A percentile compares a stretch with the other conserved stretches of the same genome.
Conservation (phyloP, 2,888 invertebrate genomes). For the Rhimphoctona megacephalus region DNA sequence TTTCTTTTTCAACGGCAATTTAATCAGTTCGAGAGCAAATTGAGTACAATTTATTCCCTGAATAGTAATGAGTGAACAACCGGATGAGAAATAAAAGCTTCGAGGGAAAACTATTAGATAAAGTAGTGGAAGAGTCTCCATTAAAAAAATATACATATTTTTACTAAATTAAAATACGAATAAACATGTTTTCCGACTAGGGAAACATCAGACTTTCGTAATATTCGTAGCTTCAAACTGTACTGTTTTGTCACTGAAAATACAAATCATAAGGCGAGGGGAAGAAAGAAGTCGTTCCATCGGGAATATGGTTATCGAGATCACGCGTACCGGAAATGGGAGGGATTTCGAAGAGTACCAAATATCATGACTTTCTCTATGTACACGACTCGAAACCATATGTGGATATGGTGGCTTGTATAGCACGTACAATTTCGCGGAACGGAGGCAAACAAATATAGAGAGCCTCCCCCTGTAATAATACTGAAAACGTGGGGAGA, state of each 20-base stretch:
- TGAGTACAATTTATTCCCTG: slow-evolving; percentile 8
- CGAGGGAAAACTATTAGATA: not conserved
- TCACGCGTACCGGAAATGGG: slow-evolving; percentile 68
- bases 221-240: not conserved
- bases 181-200: not conserved
- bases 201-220: not conserved
- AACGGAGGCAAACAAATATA: slow-evolving; percentile 71
- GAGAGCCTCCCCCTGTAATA: slow-evolving; percentile 55
- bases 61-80: not conserved
- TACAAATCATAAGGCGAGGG: not conserved
- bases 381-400: slow-evolving; percentile 28
- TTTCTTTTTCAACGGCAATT: not conserved
- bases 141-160: not conserved
- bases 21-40: not conserved
- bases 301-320: slow-evolving; percentile 62
- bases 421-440: slow-evolving; percentile 70
- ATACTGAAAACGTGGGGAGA: slow-evolving; percentile 45
- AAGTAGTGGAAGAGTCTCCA: not conserved
- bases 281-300: slow-evolving; percentile 24
- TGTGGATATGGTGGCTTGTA: slow-evolving; percentile 46
- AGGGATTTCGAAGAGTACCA: slow-evolving; percentile 61
- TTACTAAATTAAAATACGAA: not conserved
- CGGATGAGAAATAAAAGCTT: not conserved
- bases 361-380: slow-evolving; percentile 48
- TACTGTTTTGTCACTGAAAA: not conserved